phyloP scores from a whole-genome alignment of 2,797 vertebrate species.

The Premnoplex brunnescens region DNA sequence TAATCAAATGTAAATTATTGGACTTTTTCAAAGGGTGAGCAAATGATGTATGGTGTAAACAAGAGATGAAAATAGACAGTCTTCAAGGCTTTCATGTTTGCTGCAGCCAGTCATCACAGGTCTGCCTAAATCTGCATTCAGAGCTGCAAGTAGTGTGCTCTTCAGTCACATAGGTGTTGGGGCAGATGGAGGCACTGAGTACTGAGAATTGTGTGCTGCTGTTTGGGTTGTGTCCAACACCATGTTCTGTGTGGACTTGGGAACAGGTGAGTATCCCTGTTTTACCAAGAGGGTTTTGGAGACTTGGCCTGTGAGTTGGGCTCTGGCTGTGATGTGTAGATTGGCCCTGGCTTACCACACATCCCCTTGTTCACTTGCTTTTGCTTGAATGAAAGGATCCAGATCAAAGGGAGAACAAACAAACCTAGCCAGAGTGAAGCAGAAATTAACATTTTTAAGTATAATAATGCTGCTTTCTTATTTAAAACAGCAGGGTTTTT shows the following conservation, averaged over 20 bases:
- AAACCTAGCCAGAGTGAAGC: not conserved
- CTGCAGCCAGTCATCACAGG: not conserved
- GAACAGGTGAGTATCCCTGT: not conserved
- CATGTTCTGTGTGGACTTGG: rapidly evolving
- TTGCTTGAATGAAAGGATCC: not conserved
- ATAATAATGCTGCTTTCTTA: not conserved
- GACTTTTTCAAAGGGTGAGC: not conserved
- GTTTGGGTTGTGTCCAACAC: not conserved
- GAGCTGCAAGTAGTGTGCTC: not conserved
- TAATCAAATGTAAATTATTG: not conserved
- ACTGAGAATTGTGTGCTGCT: rapidly evolving
- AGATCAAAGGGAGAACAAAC: not conserved
- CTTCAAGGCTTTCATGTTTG: not conserved
- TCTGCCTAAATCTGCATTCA: not conserved
- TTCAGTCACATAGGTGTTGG: not conserved
- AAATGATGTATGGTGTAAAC: not conserved
- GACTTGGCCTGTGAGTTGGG: not conserved
- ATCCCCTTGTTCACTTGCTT: not conserved
- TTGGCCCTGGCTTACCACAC: not conserved
- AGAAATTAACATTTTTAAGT: rapidly evolving
- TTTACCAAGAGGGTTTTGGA: not conserved
- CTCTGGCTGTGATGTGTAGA: not conserved
- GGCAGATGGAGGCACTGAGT: not conserved
- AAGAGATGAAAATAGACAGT: not conserved
- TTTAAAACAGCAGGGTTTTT: not conserved